phyloP scores from a whole-genome alignment of 2,113 vertebrate genomes.

The Microtus montanus region DNA sequence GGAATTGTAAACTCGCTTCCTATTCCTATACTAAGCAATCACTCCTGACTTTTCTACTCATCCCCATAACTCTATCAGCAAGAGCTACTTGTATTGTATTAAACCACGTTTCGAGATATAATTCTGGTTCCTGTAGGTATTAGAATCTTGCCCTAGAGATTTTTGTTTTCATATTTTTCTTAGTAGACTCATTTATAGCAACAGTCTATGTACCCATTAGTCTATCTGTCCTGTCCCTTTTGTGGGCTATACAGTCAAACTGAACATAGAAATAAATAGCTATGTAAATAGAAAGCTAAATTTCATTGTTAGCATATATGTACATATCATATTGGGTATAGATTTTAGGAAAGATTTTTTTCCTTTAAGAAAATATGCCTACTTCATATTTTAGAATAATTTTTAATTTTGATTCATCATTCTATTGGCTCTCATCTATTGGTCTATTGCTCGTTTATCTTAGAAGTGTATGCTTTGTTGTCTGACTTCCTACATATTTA shows the following conservation, averaged over 20 bases:
- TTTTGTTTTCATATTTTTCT: background rate
- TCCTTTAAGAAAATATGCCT: background rate
- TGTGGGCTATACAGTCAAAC: background rate
- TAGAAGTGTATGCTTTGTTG: background rate
- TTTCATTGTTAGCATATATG: background rate
- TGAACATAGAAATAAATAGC: background rate
- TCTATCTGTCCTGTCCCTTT: background rate
- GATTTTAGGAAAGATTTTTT: background rate
- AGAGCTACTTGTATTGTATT: constrained; percentile 18
- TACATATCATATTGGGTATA: background rate
- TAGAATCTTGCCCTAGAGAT: background rate
- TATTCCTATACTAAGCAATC: constrained; percentile 4
- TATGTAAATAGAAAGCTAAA: background rate
- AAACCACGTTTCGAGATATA: background rate
- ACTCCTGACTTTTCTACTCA: background rate
- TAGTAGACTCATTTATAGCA: background rate
- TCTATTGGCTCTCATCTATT: background rate
- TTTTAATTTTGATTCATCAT: constrained; percentile 30
- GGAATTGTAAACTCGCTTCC: background rate
- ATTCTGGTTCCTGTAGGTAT: background rate
- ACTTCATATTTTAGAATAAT: constrained; percentile 16
- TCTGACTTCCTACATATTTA: background rate
- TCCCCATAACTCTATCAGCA: background rate
- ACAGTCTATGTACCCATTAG: background rate
- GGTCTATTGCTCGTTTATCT: background rate